Base-by-base conservation (phyloP, 2,113 vertebrate genomes). In the Syrrhaptes paradoxus region DNA sequence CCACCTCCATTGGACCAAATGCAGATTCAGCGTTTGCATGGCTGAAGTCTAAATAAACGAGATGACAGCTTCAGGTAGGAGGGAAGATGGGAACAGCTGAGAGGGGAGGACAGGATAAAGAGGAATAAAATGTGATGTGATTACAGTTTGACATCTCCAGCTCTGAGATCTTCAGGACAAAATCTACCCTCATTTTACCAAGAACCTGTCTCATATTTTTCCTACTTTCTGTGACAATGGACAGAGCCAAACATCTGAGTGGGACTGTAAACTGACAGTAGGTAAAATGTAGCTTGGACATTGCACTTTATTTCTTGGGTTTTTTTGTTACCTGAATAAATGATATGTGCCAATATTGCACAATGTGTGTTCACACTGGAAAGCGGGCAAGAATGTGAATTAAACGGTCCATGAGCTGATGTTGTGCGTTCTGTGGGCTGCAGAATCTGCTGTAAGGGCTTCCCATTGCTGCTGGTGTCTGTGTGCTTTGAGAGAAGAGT, bases 11-110 rank as follows among this genome's bases (percentile, higher is more conserved):
- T 0, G 4, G 49, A 46, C 17, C 58, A n/a, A 57, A 54, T 2
- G 28, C 0, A 4, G 34, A 65, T 16, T 22, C 29, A 48, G 21
- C 0, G 0, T 45, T 62, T 45, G 24, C 5, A 4, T 31, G 11
- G 32, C 9, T 4, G 12, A 63, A 91, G 7, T 19, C 17, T 51
- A 45, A 17, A 6, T 5, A 34, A 28, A 26, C 32, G 34, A 4
- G 45, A 29, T 14, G 22, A 2, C 43, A 87, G 43, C 6, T 13
- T 71, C 52, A 19, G 49, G 51, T 70, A 34, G 71, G 83, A 87
- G 43, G 46, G 13, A 78, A 81, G 70, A 28, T 4, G 4, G 36
- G 32, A 89, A 4, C 13, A 61, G 24, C 46, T 55, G 24, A 25
- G 57, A 31, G 12, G 49, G 5, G 0, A 6, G 8, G 13, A 4